Conservation (phyloP, 2,888 invertebrate species). For the Netelia virgata region DNA sequence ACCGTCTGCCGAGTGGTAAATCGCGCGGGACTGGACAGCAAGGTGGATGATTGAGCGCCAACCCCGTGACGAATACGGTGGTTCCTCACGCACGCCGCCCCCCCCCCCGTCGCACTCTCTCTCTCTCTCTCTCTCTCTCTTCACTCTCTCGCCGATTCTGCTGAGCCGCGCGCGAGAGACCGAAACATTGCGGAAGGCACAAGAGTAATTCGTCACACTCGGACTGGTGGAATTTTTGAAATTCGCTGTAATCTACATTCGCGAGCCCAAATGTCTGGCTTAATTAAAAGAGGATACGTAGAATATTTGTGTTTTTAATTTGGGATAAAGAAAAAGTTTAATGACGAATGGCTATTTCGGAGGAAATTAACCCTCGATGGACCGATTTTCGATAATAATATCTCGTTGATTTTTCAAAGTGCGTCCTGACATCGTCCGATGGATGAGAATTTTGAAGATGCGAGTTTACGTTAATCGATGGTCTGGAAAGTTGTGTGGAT, state of each 20-base stretch:
- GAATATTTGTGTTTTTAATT: too few relatives aligned
- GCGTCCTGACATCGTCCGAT: too few relatives aligned
- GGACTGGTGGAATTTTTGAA: not conserved
- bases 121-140: conserved; percentile 7
- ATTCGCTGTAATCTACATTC: not conserved
- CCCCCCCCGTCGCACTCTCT: not conserved
- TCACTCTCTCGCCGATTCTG: not conserved
- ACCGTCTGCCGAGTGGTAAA: conserved; percentile 26
- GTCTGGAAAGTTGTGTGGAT: too few relatives aligned
- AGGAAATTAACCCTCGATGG: too few relatives aligned
- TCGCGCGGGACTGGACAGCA: not conserved
- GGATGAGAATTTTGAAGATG: too few relatives aligned
- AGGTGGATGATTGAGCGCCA: conserved; percentile 55
- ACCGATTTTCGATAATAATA: too few relatives aligned
- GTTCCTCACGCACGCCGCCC: conserved; percentile 2
- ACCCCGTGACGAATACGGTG: conserved; percentile 61
- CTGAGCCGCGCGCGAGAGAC: not conserved
- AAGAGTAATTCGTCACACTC: not conserved
- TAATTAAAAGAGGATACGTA: not conserved
- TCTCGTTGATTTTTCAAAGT: too few relatives aligned
- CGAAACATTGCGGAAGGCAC: not conserved
- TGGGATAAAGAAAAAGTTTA: too few relatives aligned
- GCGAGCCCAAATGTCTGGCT: not conserved
- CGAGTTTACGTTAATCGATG: too few relatives aligned
- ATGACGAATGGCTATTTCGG: too few relatives aligned